Evolutionary conservation across 2,113 vertebrate species (phyloP).

Genomic region (Cheirogaleus medius): DNA sequence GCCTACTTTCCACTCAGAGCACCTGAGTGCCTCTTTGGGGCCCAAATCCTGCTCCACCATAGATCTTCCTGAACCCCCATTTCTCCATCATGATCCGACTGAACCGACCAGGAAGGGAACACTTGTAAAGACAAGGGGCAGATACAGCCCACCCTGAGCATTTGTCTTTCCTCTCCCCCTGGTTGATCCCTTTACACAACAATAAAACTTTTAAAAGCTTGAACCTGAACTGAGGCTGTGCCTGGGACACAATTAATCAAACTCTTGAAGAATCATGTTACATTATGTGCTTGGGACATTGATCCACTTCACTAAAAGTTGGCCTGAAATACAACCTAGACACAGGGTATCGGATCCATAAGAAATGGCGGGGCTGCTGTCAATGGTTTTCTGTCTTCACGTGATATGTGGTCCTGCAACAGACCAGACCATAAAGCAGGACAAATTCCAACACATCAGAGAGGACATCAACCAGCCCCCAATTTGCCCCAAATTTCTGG

Average conservation of each 20-base stretch:
- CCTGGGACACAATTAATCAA: slow-evolving; percentile 83
- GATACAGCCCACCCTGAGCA: slow-evolving; percentile 31
- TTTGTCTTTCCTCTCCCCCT: slow-evolving; percentile 75
- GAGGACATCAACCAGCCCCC: slow-evolving; percentile 3
- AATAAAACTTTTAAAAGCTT: slow-evolving; percentile 84
- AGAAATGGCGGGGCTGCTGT: slow-evolving; percentile 28
- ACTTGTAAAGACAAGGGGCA: not conserved
- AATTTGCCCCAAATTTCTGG: slow-evolving; percentile 25
- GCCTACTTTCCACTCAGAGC: not conserved
- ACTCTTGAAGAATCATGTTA: slow-evolving; percentile 75
- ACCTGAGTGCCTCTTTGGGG: not conserved
- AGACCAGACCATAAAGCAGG: not conserved
- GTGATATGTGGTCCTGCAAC: accelerated
- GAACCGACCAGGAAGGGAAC: not conserved
- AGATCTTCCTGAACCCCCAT: not conserved
- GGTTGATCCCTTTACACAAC: slow-evolving; percentile 83
- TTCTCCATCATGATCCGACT: not conserved
- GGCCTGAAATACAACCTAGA: slow-evolving; percentile 66
- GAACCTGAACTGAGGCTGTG: slow-evolving; percentile 81
- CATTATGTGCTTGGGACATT: slow-evolving; percentile 66
- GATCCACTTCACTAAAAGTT: slow-evolving; percentile 71
- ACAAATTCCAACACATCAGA: not conserved
- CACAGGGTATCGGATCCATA: not conserved
- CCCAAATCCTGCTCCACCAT: not conserved
- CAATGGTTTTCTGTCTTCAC: not conserved